phyloP scores from a whole-genome alignment of 2,797 vertebrate genomes.

The Spheniscus humboldti region DNA sequence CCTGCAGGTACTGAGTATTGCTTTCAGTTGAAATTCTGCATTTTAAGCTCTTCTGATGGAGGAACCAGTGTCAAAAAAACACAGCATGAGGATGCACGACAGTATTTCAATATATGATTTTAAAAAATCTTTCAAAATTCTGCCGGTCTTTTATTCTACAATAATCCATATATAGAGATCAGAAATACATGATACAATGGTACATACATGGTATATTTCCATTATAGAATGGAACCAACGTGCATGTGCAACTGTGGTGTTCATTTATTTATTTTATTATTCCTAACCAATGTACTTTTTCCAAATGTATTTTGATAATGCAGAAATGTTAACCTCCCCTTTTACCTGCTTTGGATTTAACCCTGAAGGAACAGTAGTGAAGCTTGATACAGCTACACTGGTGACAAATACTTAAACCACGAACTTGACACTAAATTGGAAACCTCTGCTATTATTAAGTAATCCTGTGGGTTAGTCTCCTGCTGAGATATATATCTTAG shows the following conservation, averaged over 20 bases:
- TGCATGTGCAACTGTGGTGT: neutral
- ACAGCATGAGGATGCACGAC: neutral
- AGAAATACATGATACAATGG: neutral
- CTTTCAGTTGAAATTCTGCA: neutral
- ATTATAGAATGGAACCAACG: neutral
- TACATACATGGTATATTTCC: neutral
- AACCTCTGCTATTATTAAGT: neutral
- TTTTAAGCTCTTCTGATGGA: neutral
- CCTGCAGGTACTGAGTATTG: neutral
- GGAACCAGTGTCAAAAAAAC: neutral
- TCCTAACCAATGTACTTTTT: neutral
- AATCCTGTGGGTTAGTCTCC: neutral
- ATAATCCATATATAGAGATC: neutral
- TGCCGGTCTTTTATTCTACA: neutral
- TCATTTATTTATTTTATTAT: neutral
- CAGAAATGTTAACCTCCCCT: neutral
- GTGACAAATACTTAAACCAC: neutral
- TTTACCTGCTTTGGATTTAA: neutral
- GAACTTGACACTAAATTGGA: neutral
- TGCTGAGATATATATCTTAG: neutral
- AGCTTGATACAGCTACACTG: neutral
- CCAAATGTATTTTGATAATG: neutral
- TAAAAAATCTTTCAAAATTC: neutral
- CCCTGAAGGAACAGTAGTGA: neutral
- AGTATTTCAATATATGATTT: neutral